Evolutionary conservation across 2,888 invertebrate species (phyloP), one percentile per base, ranked within the genome.

Genomic region (Steinernema carpocapsae): DNA sequence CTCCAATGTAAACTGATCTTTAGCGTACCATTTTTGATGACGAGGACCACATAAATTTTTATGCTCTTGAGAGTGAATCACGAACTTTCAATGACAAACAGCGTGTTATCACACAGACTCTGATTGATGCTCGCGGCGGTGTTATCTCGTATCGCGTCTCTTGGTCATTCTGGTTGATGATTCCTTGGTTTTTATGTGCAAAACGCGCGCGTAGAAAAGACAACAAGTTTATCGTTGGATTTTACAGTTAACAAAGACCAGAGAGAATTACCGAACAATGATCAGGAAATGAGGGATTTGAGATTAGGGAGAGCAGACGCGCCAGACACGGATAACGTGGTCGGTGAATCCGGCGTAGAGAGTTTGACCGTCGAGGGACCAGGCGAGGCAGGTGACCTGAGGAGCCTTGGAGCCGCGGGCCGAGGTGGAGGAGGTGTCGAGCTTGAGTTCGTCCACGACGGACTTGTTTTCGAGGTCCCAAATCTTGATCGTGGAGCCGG

Each of bases 311-410:
- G 64, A 26, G 64, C 88, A 88, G 42, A 97, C 97, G 91, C 97
- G 96, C 96, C 96, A 97, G 78, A 97, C 96, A 88, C 97, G 91
- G 89, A 97, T 97, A 80, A 92, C 92, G 89, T 95, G 95, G 90
- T 97, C 97, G n/a, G 96, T 95, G 90, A 97, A 97, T 73, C 97
- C 78, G 80, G 89, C 89, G 88, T 96, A 97, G 86, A 97, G 91
- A 52, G 97, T 97, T 89, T 97, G 96, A 79, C 97, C 97, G 88
- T 97, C 97, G 70, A 95, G 94, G 76, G 96, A 97, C 97, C 97
- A 97, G 17, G 97, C 96, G 87, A 97, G 91, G 4, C 95, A 26
- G 48, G 48, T 72, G 48, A 46, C 46, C 72, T 72, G 72, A 24
- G 71, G 71, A 94, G 94, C 89, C 95, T 95, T 46, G 64, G 4